A percentile compares a stretch with the other conserved stretches of the same genome.
Evolutionary conservation across 2,888 invertebrate species (phyloP).

Genomic region (Silvanus unidentatus): DNA sequence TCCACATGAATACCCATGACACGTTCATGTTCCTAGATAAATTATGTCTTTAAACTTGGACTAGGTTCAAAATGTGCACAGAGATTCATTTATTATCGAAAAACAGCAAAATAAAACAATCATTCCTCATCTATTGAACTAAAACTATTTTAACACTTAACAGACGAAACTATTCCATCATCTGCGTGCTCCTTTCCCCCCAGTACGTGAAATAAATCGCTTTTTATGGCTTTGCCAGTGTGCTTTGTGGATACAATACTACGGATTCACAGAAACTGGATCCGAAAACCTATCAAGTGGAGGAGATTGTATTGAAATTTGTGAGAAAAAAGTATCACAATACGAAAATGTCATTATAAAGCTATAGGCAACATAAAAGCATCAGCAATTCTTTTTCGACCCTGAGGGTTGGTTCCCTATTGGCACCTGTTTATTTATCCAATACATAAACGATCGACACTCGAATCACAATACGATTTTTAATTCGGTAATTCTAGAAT

Average conservation of each 20-base stretch:
- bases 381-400: background rate
- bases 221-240: too few species aligned
- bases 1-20: background rate
- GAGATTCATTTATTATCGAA: too few species aligned
- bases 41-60: conserved; percentile 17
- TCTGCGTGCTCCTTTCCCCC: too few species aligned
- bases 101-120: too few species aligned
- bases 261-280: conserved; percentile 1
- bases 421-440: background rate
- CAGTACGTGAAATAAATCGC: too few species aligned
- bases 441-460: too few species aligned
- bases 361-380: background rate
- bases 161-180: too few species aligned
- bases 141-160: too few species aligned
- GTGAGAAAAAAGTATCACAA: conserved; percentile 1
- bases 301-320: background rate
- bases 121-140: too few species aligned
- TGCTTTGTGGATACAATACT: background rate
- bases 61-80: conserved; percentile 12
- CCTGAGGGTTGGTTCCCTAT: too few species aligned
- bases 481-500: too few species aligned
- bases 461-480: too few species aligned
- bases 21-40: conserved; percentile 6
- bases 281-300: background rate
- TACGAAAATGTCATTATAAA: conserved; percentile 3